A percentile compares a stretch with the other conserved stretches of the same genome.
Evolutionary conservation across 1,140 invertebrate genomes (phyloP).

Genomic region (Aphidius ervi): DNA sequence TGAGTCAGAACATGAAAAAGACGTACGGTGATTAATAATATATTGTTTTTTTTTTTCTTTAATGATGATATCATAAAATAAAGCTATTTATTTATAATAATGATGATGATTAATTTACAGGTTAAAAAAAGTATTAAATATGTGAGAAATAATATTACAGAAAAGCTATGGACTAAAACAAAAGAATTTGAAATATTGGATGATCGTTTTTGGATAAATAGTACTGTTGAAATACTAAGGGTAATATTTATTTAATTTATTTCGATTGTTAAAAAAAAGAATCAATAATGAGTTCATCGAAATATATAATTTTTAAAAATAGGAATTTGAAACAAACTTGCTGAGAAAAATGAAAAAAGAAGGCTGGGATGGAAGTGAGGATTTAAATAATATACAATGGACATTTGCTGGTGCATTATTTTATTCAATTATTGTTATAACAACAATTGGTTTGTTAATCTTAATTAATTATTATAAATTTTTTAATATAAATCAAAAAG

Average conservation of each 20-base stretch:
- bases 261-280: not conserved
- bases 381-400: slow-evolving; percentile 74
- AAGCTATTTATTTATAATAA: slow-evolving; percentile 10
- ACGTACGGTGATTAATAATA: slow-evolving; percentile 51
- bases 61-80: not conserved
- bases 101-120: slow-evolving; percentile 51
- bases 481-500: not conserved
- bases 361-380: slow-evolving; percentile 89
- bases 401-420: slow-evolving; percentile 88
- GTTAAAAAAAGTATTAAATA: slow-evolving; percentile 74
- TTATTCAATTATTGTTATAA: slow-evolving; percentile 96
- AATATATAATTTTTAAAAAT: not conserved
- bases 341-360: slow-evolving; percentile 80
- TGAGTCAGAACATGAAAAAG: slow-evolving; percentile 70
- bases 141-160: slow-evolving; percentile 69
- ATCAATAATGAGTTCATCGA: not conserved
- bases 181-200: slow-evolving; percentile 60
- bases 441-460: slow-evolving; percentile 80
- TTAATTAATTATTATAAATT: not conserved
- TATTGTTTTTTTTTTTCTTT: not conserved
- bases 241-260: slow-evolving; percentile 39
- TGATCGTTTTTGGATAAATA: slow-evolving; percentile 68
- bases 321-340: slow-evolving; percentile 78
- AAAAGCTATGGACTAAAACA: slow-evolving; percentile 77
- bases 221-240: slow-evolving; percentile 58